These are phyloP conservation scores for Hyaena hyaena DNA, from an alignment of 2,113 vertebrate species.

Conservation along the genomic window DNA sequence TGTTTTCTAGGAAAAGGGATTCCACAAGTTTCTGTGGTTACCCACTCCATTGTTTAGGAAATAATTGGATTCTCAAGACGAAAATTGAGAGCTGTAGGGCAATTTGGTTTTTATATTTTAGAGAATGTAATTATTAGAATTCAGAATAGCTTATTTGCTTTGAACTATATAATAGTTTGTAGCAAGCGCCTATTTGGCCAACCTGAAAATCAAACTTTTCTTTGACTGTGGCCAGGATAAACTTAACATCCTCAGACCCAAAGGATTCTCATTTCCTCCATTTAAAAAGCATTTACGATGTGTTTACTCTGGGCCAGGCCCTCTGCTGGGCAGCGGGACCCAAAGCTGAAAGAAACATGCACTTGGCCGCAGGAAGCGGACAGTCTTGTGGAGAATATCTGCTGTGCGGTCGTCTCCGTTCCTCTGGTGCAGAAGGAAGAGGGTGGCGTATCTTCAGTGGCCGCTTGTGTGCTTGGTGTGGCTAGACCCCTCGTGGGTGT, in stretches of 20 bases:
- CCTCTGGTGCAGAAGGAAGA: background rate
- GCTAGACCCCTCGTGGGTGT: background rate
- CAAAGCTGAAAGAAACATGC: background rate
- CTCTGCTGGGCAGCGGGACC: background rate
- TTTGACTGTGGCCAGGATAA: constrained; percentile 49
- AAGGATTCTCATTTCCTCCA: constrained; percentile 46
- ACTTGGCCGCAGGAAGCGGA: background rate
- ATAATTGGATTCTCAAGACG: constrained; percentile 67
- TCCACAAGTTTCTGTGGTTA: constrained; percentile 75
- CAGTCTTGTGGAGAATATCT: background rate
- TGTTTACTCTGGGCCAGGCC: background rate
- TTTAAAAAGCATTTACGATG: constrained; percentile 4
- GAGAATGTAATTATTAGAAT: constrained; percentile 63
- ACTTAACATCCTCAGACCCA: constrained; percentile 49
- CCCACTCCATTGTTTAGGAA: constrained; percentile 71
- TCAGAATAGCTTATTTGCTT: constrained; percentile 61
- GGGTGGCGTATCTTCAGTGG: background rate
- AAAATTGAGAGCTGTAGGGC: constrained; percentile 60
- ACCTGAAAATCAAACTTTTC: constrained; percentile 54
- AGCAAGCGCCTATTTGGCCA: constrained; percentile 47
- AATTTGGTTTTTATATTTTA: constrained; percentile 61
- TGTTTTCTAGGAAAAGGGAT: constrained; percentile 80
- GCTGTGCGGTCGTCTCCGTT: background rate
- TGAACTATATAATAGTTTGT: constrained; percentile 51
- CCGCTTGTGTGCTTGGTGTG: background rate